Conservation (phyloP, 1,140 invertebrate genomes). For the Sweltsa coloradensis region DNA sequence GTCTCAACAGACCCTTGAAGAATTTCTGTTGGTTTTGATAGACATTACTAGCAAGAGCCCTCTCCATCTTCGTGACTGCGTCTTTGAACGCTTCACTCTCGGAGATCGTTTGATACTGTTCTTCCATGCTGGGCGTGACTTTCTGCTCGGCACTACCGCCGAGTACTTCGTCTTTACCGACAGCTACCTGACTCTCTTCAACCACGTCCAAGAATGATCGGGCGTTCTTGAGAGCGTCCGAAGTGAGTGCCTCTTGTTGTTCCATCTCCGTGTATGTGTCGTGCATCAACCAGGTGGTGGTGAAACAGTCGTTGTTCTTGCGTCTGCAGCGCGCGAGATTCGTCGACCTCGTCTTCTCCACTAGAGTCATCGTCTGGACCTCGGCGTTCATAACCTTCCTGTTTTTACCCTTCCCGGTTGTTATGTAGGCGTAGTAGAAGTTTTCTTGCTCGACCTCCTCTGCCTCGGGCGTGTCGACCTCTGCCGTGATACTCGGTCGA, state of each 20-base stretch:
- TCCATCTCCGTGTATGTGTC: slow-evolving; percentile 43
- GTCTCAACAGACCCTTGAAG: slow-evolving; percentile 45
- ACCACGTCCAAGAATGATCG: too few species aligned
- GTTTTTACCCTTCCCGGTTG: slow-evolving; percentile 42
- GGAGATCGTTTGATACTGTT: not conserved
- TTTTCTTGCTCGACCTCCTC: slow-evolving; percentile 41
- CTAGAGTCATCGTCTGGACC: slow-evolving; percentile 45
- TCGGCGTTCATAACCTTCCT: slow-evolving; percentile 46
- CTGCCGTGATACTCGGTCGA: slow-evolving; percentile 42
- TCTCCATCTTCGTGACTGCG: slow-evolving; percentile 45
- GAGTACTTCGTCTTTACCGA: too few species aligned
- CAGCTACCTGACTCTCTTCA: too few species aligned
- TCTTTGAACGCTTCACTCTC: slow-evolving; percentile 26
- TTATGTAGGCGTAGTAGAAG: slow-evolving; percentile 47
- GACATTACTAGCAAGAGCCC: slow-evolving; percentile 51
- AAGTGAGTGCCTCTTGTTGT: too few species aligned
- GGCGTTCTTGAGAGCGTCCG: too few species aligned
- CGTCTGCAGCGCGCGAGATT: slow-evolving; percentile 37
- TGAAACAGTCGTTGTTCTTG: slow-evolving; percentile 42
- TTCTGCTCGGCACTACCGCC: too few species aligned
- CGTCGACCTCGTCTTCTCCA: slow-evolving; percentile 46
- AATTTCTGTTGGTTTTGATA: slow-evolving; percentile 47
- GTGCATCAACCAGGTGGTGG: slow-evolving; percentile 60
- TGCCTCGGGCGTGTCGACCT: slow-evolving; percentile 42
- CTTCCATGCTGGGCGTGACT: too few species aligned